Evolutionary conservation across 2,113 vertebrate genomes (phyloP), one percentile per base, ranked within the genome.

Genomic region (Tupaia tana): DNA sequence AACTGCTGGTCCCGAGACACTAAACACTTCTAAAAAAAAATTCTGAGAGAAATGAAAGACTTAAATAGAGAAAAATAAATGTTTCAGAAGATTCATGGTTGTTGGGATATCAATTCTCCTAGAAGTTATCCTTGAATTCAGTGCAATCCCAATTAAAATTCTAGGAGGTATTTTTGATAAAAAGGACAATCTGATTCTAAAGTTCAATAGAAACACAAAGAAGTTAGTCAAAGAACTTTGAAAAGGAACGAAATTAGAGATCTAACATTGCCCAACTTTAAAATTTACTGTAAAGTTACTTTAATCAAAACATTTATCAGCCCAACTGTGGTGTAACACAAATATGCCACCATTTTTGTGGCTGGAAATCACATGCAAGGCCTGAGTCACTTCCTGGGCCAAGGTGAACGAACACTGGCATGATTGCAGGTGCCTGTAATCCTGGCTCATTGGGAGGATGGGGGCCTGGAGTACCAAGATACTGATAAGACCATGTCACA

Each of bases 151-250:
- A 91, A 6, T 79, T 94, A 89, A 91, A 93, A 91, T 85, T 29
- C 19, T 73, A 93, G 75, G 29, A 90, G 52, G 29, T 11, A 29
- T 16, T 88, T 81, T 80, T 66, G 24, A 93, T 93, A 61, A 90
- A 96, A 89, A 66, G 16, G 20, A 34, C 22, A 79, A 79, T 14
- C 67, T 67, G 15, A 90, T 94, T 82, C 22, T 86, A 77, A 94
- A 96, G 86, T 90, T 92, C 13, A 58, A 78, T 73, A 52, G 43
- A 91, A 89, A 83, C 34, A 11, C 66, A 74, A 20, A 70, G 80
- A 90, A 69, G 63, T 75, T 91, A 93, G 34, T 82, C 61, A 82
- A 66, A 93, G 58, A 89, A 18, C 82, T 96, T 91, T 93, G 54
- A 79, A 79, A 84, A 93, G 89, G 67, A 88, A 90, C 22, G 86